Conservation (phyloP, 1,140 invertebrate species). For the Idris sp. region DNA sequence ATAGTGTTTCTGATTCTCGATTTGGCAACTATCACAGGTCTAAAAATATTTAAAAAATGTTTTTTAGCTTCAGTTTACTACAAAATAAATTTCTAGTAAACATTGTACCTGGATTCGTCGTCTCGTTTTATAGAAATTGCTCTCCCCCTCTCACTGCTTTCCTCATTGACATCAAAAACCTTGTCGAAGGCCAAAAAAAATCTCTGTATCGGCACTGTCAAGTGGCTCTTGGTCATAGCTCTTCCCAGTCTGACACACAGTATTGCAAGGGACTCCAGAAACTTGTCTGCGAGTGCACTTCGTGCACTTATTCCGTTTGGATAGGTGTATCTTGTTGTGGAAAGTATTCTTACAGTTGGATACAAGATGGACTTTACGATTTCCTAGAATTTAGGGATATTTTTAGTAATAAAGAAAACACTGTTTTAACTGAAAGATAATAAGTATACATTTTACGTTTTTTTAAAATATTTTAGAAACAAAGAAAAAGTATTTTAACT, state of each 20-base stretch:
- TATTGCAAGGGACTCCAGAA: slow-evolving; percentile 88
- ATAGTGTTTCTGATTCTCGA: slow-evolving; percentile 18
- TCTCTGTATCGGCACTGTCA: slow-evolving; percentile 82
- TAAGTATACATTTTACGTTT: too few species aligned
- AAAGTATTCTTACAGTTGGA: slow-evolving; percentile 85
- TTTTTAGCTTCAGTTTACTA: too few species aligned
- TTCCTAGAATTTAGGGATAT: too few species aligned
- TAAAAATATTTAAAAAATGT: too few species aligned
- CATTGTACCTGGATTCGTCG: slow-evolving; percentile 48
- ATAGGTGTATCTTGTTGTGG: slow-evolving; percentile 86
- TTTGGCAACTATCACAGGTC: too few species aligned
- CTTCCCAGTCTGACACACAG: slow-evolving; percentile 89
- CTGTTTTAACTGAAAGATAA: too few species aligned
- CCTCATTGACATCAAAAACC: slow-evolving; percentile 79
- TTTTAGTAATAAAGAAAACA: too few species aligned
- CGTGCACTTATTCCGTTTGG: slow-evolving; percentile 88
- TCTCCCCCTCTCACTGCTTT: slow-evolving; percentile 18
- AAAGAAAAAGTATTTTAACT: not conserved
- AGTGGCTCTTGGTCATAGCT: slow-evolving; percentile 88
- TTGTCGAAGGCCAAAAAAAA: slow-evolving; percentile 94
- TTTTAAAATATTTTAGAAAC: slow-evolving; percentile 1
- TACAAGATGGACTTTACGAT: slow-evolving; percentile 88
- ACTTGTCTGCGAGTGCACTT: slow-evolving; percentile 86
- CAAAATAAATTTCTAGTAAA: slow-evolving; percentile 7
- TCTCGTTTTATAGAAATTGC: slow-evolving; percentile 43